Base-by-base conservation (phyloP, 2,797 vertebrate species). In the Calcarius lapponicus region DNA sequence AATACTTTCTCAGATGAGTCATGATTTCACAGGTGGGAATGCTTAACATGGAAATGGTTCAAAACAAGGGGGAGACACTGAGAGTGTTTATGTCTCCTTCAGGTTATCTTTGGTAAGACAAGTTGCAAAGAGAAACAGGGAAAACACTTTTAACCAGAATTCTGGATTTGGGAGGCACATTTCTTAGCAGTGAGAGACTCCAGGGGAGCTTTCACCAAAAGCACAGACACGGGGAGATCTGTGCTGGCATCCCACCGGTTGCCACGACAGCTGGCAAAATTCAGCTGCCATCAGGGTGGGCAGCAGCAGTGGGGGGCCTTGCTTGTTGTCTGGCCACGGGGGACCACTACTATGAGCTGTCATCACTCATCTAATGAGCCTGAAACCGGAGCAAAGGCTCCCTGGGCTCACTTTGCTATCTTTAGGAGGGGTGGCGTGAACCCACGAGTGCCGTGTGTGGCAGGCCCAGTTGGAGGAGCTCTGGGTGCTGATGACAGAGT, bases 341-440 rank as follows among this genome's bases (percentile, higher is more conserved):
- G 90, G 86, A 94, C 91, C 50, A 7, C 75, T 78, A 17, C 90
- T 96, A 42, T 54, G 78, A 90, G 74, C 94, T 96, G 96, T 97
- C 96, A 97, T 96, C 95, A 94, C 96, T 94, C 94, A 96, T 88
- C 93, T 96, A 96, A 97, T 96, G 94, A 95, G 94, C 42, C 71
- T 86, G 95, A 96, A 96, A 94, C 56, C 50, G 14, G 92, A 97
- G 94, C 88, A 89, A 94, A 90, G 92, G 21, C 88, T 86, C 87
- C 73, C 88, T 65, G 80, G 83, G 62, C 0, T 2, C 17, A 4
- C 60, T 91, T 25, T 4, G 65, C 89, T 95, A 53, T 95, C 90
- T 97, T 97, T 93, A 84, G 93, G 86, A 93, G 84, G 67, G 78
- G 45, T n/a, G 86, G 51, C 31, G 26, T 20, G 71, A 86, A 24